Percentiles rank a stretch among this genome's conserved stretches.
These are phyloP conservation scores for Plusia festucae DNA, from an alignment of 2,888 invertebrate species.

Conservation along the genomic window DNA sequence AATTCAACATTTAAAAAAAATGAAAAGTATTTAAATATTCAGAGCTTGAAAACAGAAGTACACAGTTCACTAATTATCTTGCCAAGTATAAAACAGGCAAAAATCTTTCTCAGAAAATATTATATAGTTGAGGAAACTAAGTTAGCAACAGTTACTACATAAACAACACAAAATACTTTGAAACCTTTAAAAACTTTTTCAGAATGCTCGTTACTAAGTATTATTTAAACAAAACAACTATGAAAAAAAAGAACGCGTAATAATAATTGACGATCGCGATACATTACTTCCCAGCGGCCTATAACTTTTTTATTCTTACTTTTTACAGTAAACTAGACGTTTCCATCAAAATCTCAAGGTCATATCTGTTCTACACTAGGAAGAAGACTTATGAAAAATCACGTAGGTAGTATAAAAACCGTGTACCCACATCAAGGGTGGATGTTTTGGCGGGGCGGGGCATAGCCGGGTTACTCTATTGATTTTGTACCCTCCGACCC, in stretches of 20 bases:
- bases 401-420: slow-evolving; percentile 68
- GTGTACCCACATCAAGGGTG: slow-evolving; percentile 73
- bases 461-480: slow-evolving; percentile 77
- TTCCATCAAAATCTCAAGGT: background rate
- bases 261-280: too few species aligned
- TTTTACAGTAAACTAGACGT: background rate
- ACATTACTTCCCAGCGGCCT: too few species aligned
- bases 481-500: slow-evolving; percentile 76
- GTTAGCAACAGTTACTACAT: background rate
- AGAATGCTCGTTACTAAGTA: background rate
- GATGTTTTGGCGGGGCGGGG: slow-evolving; percentile 74
- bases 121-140: too few species aligned
- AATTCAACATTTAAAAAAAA: too few species aligned
- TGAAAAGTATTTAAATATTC: too few species aligned
- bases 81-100: too few species aligned
- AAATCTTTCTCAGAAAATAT: too few species aligned
- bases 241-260: too few species aligned
- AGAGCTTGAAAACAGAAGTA: too few species aligned
- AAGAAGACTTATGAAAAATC: slow-evolving; percentile 60
- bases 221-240: background rate
- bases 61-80: too few species aligned
- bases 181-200: background rate
- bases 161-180: background rate
- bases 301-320: background rate
- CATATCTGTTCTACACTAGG: background rate